Conservation (phyloP, 2,113 vertebrate species). For the Passer montanus region DNA sequence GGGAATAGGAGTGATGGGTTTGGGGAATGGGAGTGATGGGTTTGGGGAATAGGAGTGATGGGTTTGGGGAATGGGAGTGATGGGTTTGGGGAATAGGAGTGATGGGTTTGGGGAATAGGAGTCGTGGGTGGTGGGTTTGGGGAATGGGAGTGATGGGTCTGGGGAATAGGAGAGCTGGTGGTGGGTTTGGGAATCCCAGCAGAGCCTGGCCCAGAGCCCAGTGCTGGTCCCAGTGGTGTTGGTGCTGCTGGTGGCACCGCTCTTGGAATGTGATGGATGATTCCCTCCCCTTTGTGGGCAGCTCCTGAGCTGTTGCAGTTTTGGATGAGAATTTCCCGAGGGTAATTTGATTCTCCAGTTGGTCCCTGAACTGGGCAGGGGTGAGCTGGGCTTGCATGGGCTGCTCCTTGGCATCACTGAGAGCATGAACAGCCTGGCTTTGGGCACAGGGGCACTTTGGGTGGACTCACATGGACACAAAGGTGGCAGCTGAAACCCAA, state of each 20-base stretch:
- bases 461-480: rapidly evolving
- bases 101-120: neutral
- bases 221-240: neutral
- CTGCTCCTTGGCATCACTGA: rapidly evolving
- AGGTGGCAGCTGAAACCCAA: neutral
- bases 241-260: neutral
- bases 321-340: neutral
- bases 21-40: rapidly evolving
- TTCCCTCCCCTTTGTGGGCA: neutral
- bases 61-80: no score
- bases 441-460: neutral
- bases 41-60: no score
- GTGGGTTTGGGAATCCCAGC: neutral
- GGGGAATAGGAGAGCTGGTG: rapidly evolving
- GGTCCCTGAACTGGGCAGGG: neutral
- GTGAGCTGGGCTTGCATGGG: neutral
- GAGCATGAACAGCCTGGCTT: rapidly evolving
- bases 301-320: neutral
- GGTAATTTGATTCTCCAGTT: neutral
- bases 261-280: rapidly evolving
- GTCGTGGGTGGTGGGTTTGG: no score
- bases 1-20: no score
- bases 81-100: rapidly evolving
- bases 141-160: rapidly evolving
- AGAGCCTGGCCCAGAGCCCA: rapidly evolving